These are phyloP conservation scores for Homarus gammarus DNA, from an alignment of 2,888 invertebrate genomes.

Conservation along the genomic window DNA sequence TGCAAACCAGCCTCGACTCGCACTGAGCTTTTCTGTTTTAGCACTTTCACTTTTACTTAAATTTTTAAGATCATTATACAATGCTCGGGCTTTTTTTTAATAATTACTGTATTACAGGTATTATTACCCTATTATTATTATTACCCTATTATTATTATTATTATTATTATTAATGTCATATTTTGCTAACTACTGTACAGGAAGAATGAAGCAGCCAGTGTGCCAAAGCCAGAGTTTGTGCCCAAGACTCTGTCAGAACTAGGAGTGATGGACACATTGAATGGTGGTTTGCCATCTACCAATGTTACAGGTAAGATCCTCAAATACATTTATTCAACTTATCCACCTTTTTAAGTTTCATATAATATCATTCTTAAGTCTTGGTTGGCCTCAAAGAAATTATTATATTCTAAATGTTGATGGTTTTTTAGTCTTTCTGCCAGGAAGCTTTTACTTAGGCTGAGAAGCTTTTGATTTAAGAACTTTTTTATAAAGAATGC, in stretches of 20 bases:
- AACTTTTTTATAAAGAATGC: not conserved
- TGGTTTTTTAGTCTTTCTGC: conserved; percentile 6
- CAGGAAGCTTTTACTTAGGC: not conserved
- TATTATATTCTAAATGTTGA: not conserved
- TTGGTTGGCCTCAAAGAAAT: conserved; percentile 29
- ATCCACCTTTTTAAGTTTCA: not conserved
- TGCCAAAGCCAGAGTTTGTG: conserved; percentile 93
- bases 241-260: conserved; percentile 94
- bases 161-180: no score
- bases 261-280: conserved; percentile 82
- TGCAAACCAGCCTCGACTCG: no score
- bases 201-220: conserved; percentile 92
- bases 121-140: no score
- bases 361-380: not conserved
- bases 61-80: no score
- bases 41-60: no score
- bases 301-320: conserved; percentile 77
- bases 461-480: not conserved
- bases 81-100: no score
- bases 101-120: no score
- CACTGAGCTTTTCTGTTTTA: no score
- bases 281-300: conserved; percentile 77
- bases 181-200: conserved; percentile 46
- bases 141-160: no score
- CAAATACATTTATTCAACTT: not conserved